Evolutionary conservation across 2,113 vertebrate species (phyloP), one percentile per base, ranked within the genome.

Genomic region (Montifringilla adamsi): DNA sequence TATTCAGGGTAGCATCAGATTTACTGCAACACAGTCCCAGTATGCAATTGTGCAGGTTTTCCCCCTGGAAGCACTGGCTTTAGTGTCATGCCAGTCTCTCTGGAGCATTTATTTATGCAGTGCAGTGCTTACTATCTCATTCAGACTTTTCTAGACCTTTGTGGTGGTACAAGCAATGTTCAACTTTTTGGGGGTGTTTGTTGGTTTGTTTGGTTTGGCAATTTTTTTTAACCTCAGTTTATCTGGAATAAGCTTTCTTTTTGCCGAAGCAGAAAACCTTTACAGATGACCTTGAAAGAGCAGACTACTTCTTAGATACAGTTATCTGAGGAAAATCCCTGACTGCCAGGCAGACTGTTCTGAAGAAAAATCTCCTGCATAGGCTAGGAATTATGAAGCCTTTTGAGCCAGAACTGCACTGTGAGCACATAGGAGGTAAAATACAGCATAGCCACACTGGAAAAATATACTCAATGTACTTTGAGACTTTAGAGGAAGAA

Each of bases 11-110:
- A 70, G 16, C 43, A 55, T 62, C 60, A 13, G 33, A 44, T 88
- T 80, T 80, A 41, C 72, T 74, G 3, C 28, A 23, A 1, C 15
- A 26, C 33, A 16, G 27, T 28, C 31, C 12, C 10, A 26, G 5
- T 10, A 4, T 17, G 15, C 24, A 33, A 9, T 16, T 8, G 1
- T 60, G 31, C 55, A 16, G 37, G 6, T 66, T 28, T 80, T 9
- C 31, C 37, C 35, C 26, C 43, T 20, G 8, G 0, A 1, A 35
- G 26, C 41, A 7, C 22, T 56, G 47, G 10, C 21, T 87, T 52
- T 18, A 35, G 17, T 73, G 20, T n/a, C 20, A 16, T 63, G 39
- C 47, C 2, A 2, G 0, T 37, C 5, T 37, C 46, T 69, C 47
- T 33, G 24, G 37, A 84, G 21, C 27, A 17, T 28, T 80, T 56